Conservation (phyloP, 2,888 invertebrate species). For the Chymomyza amoena region DNA sequence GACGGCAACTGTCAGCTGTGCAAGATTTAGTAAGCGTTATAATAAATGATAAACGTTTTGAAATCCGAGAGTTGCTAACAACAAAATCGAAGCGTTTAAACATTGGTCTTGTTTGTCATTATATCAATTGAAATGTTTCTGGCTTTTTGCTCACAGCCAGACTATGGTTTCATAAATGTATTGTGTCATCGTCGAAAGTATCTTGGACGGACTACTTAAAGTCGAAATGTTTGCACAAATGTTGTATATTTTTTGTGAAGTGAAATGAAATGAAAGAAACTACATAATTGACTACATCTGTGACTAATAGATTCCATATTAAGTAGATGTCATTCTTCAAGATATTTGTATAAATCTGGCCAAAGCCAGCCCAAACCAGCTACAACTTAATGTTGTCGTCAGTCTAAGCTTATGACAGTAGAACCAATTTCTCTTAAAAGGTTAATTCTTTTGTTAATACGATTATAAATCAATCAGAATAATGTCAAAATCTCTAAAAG, state of each 20-base stretch:
- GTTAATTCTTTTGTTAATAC: not conserved
- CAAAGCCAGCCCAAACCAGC: not conserved
- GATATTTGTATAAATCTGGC: not conserved
- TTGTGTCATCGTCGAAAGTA: not conserved
- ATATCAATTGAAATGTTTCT: not conserved
- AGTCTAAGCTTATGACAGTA: not conserved
- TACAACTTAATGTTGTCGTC: not conserved
- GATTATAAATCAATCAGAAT: not conserved
- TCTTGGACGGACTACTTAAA: not conserved
- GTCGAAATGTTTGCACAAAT: no score
- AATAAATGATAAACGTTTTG: not conserved
- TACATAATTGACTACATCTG: not conserved
- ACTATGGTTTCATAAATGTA: not conserved
- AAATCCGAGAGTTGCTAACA: not conserved
- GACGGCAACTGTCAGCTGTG: slow-evolving; percentile 38
- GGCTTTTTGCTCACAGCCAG: not conserved
- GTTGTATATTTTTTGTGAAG: no score
- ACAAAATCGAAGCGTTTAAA: not conserved
- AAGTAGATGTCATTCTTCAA: not conserved
- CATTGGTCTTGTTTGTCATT: not conserved
- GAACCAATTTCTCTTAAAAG: not conserved
- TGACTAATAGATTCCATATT: not conserved
- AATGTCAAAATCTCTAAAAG: not conserved
- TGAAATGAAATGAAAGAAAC: not conserved
- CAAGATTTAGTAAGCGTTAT: slow-evolving; percentile 32